Evolutionary conservation across 2,797 vertebrate species (phyloP).

Genomic region (Coracias cyanogaster): DNA sequence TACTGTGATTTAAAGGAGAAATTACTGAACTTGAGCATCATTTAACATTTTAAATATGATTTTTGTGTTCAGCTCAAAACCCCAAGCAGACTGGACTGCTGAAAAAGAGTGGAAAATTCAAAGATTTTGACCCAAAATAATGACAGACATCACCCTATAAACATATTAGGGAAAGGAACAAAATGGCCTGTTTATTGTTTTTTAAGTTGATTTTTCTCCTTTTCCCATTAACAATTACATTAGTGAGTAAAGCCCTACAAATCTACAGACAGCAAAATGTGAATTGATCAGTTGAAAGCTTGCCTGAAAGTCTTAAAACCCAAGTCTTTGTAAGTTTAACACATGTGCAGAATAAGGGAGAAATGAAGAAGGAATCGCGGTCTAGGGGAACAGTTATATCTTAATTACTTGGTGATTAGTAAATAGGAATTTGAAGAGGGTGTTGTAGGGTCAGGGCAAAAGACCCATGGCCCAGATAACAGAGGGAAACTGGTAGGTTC

Average conservation of each 20-base stretch:
- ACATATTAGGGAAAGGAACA: background rate
- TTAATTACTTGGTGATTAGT: background rate
- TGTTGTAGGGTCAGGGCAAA: background rate
- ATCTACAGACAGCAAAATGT: background rate
- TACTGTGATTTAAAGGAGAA: constrained; percentile 10
- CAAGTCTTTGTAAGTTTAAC: background rate
- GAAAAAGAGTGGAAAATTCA: background rate
- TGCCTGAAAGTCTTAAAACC: background rate
- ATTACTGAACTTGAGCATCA: background rate
- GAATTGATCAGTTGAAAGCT: background rate
- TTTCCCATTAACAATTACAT: background rate
- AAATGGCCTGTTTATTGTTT: background rate
- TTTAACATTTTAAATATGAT: background rate
- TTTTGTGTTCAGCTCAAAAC: background rate
- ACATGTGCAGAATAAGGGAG: background rate
- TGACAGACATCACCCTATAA: background rate
- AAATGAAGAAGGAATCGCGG: background rate
- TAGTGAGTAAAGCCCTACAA: background rate
- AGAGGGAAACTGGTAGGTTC: background rate
- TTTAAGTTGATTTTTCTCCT: background rate
- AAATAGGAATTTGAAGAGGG: background rate
- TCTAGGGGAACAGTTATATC: background rate
- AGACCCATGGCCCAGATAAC: background rate
- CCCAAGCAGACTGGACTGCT: background rate
- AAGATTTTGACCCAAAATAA: background rate